Evolutionary conservation across 2,113 vertebrate genomes (phyloP), one percentile per base, ranked within the genome.

Genomic region (Perccottus glenii): DNA sequence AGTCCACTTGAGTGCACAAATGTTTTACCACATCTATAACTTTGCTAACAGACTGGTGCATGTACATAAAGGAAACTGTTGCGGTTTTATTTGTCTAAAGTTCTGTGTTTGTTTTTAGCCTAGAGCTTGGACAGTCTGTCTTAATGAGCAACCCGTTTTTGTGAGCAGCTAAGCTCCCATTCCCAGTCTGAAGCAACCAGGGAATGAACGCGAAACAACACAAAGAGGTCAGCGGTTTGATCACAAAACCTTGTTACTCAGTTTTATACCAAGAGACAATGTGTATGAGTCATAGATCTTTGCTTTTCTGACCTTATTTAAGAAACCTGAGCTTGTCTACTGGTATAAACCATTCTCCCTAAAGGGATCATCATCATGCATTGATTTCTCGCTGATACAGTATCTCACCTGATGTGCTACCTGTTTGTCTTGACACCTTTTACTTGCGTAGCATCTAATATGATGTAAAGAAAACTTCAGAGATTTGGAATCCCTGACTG

Each of bases 71-170:
- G 19, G 19, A 27, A 27, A 27, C 19, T 3, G n/a, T n/a, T 27
- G 19, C 19, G 19, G 19, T 27, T 27, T 27, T 43, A 43, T 43
- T 43, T 43, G 6, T 11, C 10, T 38, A 2, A 38, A 7, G 47
- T 33, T 5, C 50, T 14, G 50, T 14, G 63, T 58, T 73, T 53
- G 76, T 60, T 53, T 38, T 60, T 81, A 64, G 50, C 59, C 63
- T 82, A 40, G 38, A 40, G 8, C 38, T 40, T 4, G 38, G 38
- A 81, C 74, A 27, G 1, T 27, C 19, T 27, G 60, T 53, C 64
- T 60, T 49, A 32, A 74, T 78, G 73, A 78, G 77, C 71, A 40
- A 59, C 72, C 75, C 80, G 70, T 84, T 82, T 80, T 63, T 58
- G 48, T 49, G 72, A 80, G 71, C 67, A 68, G n/a, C 64, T 67